Evolutionary conservation across 2,888 invertebrate genomes (phyloP).

Genomic region (Caradrina clavipalpis): DNA sequence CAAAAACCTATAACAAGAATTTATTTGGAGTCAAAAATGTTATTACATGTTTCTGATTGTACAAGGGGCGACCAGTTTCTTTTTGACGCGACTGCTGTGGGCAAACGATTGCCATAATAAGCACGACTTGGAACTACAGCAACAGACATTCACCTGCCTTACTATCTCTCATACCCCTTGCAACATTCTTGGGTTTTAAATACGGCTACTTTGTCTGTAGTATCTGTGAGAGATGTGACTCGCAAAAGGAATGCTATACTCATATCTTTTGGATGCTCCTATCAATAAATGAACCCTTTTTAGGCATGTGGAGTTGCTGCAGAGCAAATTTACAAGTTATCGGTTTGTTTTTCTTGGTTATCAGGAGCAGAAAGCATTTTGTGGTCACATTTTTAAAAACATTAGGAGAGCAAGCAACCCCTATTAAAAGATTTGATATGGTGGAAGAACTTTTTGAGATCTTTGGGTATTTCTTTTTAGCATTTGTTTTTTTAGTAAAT

Average conservation of each 20-base stretch:
- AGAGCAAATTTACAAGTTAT: conserved; percentile 45
- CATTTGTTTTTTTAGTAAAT: background rate
- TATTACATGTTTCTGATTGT: background rate
- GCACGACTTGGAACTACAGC: too few species aligned
- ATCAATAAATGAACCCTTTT: conserved; percentile 19
- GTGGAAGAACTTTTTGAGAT: background rate
- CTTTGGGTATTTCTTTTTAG: background rate
- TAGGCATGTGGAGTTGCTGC: conserved; percentile 4
- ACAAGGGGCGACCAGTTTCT: background rate
- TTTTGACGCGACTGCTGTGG: too few species aligned
- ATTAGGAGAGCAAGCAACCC: background rate
- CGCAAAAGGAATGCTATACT: background rate
- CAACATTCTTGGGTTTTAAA: too few species aligned
- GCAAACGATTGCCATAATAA: too few species aligned
- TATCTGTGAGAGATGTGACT: background rate
- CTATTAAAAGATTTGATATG: background rate
- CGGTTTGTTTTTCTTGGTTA: conserved; percentile 14
- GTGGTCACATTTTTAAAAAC: conserved; percentile 4
- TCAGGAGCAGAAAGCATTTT: conserved; percentile 18
- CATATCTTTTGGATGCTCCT: conserved; percentile 26
- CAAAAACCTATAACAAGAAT: conserved; percentile 10
- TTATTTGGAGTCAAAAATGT: background rate
- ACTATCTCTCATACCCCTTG: too few species aligned
- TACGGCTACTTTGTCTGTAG: too few species aligned
- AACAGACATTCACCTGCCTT: too few species aligned